Evolutionary conservation across 2,113 vertebrate species (phyloP).

Genomic region (Colaptes auratus): DNA sequence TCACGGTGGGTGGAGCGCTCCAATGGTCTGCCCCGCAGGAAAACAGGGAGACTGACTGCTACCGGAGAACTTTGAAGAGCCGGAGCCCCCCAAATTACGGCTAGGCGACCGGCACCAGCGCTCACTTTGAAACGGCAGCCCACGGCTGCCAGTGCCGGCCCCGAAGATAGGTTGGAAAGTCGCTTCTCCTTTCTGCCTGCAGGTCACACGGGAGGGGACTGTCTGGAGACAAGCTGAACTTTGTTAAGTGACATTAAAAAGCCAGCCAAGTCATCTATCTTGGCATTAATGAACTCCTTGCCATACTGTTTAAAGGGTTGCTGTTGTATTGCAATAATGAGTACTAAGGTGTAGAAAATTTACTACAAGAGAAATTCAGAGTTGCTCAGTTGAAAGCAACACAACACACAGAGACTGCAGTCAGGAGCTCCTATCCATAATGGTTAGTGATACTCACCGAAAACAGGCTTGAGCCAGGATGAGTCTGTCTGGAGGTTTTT

Average conservation of each 20-base stretch:
- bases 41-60: neutral
- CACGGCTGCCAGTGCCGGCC: neutral
- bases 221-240: rapidly evolving
- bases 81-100: too few relatives aligned
- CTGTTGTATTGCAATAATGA: rapidly evolving
- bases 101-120: rapidly evolving
- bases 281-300: rapidly evolving
- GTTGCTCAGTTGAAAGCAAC: rapidly evolving
- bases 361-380: rapidly evolving
- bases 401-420: rapidly evolving
- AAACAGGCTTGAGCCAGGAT: rapidly evolving
- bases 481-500: rapidly evolving
- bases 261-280: rapidly evolving
- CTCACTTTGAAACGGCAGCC: neutral
- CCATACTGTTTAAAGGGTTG: rapidly evolving
- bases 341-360: rapidly evolving
- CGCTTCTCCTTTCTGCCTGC: neutral
- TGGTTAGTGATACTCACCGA: rapidly evolving
- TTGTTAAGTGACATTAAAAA: rapidly evolving
- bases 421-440: rapidly evolving
- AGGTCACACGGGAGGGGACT: rapidly evolving
- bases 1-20: neutral
- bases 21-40: neutral
- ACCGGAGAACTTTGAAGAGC: rapidly evolving
- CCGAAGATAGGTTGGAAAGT: rapidly evolving